Evolutionary conservation across 2,113 vertebrate genomes (phyloP), one percentile per base, ranked within the genome.

Genomic region (Pitta sordida): DNA sequence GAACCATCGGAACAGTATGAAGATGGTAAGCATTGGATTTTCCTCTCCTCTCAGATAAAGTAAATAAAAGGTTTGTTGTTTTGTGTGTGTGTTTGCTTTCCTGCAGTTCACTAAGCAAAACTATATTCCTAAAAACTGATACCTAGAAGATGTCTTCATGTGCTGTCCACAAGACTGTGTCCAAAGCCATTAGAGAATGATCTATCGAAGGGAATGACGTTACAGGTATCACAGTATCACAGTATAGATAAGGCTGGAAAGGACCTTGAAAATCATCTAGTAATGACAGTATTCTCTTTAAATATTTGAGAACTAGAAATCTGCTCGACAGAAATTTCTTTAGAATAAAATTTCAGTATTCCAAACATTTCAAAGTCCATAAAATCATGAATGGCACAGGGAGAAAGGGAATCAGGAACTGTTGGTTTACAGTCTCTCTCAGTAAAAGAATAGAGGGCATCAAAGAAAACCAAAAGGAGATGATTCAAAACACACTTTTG

Each of bases 401-500:
- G 23, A 49, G 13, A 58, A 49, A 68, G 34, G 48, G 8, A 52
- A 26, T 48, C 4, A 18, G 15, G 15, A 9, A 21, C 26, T 48
- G 22, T 10, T 65, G 32, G 18, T 80, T 67, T 71, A 16, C 23
- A 52, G 30, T 36, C 8, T 87, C 29, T 77, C 26, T 18, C 37
- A 43, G 52, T 27, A 48, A 64, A 86, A 69, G 17, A 59, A 29
- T 4, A 41, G 14, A 39, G 2, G 7, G 0, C 8, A 39, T 32
- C 11, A 53, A 58, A 88, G 27, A 32, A 71, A 88, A 73, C 15
- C 0, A 2, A 64, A 44, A 4, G 6, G 23, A 62, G 52, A 36
- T 6, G 13, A 10, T 41, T 70, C 17, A 71, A 63, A 73, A 32
- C 5, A 43, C 4, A 8, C 4, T 58, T 71, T 21, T 0, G 0